Evolutionary conservation across 2,888 invertebrate species (phyloP).

Genomic region (Antheraea assamensis): DNA sequence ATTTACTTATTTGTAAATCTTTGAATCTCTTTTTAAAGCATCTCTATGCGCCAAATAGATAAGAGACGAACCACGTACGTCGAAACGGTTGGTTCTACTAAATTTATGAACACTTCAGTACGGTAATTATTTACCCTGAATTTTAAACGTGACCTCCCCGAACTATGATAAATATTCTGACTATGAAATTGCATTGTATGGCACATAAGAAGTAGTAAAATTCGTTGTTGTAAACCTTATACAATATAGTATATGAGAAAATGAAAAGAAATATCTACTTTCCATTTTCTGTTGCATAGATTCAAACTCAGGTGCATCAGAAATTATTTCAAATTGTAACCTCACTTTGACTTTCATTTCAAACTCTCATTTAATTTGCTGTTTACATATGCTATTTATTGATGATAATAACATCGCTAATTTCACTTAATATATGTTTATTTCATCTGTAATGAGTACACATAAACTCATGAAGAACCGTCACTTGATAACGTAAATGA

Average conservation of each 20-base stretch:
- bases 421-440: neutral
- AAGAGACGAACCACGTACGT: neutral
- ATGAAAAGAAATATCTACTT: neutral
- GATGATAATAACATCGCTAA: neutral
- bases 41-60: neutral
- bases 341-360: too few relatives aligned
- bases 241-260: neutral
- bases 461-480: neutral
- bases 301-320: neutral
- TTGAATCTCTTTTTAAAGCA: slow-evolving; percentile 7
- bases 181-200: neutral
- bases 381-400: neutral
- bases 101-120: neutral
- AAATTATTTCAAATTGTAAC: neutral
- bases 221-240: neutral
- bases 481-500: neutral
- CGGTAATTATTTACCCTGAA: neutral
- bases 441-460: neutral
- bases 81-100: neutral
- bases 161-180: neutral
- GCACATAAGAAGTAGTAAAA: neutral
- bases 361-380: neutral
- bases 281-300: neutral
- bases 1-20: neutral
- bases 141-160: neutral